Base-by-base conservation (phyloP, 2,888 invertebrate genomes). In the Netelia virgata region DNA sequence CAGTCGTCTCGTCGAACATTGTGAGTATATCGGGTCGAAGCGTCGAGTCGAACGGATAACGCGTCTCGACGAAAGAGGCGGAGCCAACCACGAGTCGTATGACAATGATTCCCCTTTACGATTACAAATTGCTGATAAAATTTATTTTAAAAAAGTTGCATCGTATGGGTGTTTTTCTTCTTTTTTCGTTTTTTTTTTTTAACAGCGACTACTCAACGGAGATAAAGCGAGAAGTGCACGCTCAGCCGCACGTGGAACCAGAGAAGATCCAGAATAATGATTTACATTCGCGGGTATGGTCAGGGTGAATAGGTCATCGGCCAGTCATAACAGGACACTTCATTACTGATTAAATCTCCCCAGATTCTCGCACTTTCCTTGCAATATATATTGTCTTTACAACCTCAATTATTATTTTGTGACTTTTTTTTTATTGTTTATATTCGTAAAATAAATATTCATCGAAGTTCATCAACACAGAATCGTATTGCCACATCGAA, bases 261-360 rank as follows among this genome's bases (percentile, higher is more conserved):
- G 57, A 11, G 18, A 41, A 76, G 57, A 20, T 66, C 57, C 66
- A 76, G 36, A 66, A 53, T 55, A 5, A 47, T 10, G 11, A 47
- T 14, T 47, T 53, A 72, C 47, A 66, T 59, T 75, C 41, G 23
- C 55, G 61, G 61, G 50, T 73, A 61, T 61, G 47, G 28, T 59
- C 63, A 81, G 88, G 88, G 90, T 89, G 87, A 89, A 90, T 85
- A 89, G 89, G 89, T 70, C 87, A 90, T 88, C 88, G 83, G 57
- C 50, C 84, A 89, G 90, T 87, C 89, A 89, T 86, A 89, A 89
- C 87, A 82, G 73, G 73, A 64, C 64, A 76, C 68, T 77, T 41
- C 59, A 68, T 76, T 63, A 41, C 47, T 23, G 88, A 88, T 86
- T 84, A 69, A 78, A 74, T 64, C 72, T 64, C 43, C 79, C 5